These are phyloP conservation scores for Proteles cristata DNA, from an alignment of 2,113 vertebrate genomes.

Conservation along the genomic window DNA sequence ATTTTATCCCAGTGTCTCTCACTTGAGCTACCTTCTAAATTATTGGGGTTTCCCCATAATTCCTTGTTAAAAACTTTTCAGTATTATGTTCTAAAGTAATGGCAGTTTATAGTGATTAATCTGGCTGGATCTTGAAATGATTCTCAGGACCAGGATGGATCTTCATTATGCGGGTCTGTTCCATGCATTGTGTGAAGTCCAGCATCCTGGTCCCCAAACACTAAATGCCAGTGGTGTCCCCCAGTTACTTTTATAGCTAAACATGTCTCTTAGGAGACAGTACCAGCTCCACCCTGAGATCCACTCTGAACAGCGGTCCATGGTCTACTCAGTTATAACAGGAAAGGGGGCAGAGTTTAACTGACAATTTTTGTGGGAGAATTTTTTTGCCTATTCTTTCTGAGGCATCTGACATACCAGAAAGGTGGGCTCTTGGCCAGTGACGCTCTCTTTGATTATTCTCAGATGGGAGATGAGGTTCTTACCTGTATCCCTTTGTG, in stretches of 20 bases:
- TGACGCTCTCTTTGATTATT: background rate
- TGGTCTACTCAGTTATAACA: background rate
- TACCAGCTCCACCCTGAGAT: background rate
- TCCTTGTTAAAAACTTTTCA: background rate
- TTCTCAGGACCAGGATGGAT: background rate
- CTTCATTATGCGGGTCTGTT: background rate
- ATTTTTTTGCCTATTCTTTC: background rate
- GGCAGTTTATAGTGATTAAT: background rate
- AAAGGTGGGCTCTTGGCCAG: background rate
- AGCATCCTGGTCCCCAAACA: background rate
- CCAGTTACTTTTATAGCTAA: conserved; percentile 15
- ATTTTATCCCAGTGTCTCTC: background rate
- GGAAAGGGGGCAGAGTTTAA: background rate
- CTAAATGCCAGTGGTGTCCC: background rate
- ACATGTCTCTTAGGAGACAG: background rate
- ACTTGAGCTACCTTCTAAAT: background rate
- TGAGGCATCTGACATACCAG: background rate
- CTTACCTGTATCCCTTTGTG: background rate
- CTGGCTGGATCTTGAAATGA: background rate
- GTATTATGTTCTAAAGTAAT: background rate
- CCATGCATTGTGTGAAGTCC: background rate
- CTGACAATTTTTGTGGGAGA: background rate
- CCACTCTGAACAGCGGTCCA: background rate
- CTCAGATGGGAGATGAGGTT: background rate
- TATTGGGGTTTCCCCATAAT: background rate